Percentiles rank a stretch among this genome's conserved stretches.
These are phyloP conservation scores for Nerophis ophidion DNA, from an alignment of 2,113 vertebrate genomes.

Conservation along the genomic window DNA sequence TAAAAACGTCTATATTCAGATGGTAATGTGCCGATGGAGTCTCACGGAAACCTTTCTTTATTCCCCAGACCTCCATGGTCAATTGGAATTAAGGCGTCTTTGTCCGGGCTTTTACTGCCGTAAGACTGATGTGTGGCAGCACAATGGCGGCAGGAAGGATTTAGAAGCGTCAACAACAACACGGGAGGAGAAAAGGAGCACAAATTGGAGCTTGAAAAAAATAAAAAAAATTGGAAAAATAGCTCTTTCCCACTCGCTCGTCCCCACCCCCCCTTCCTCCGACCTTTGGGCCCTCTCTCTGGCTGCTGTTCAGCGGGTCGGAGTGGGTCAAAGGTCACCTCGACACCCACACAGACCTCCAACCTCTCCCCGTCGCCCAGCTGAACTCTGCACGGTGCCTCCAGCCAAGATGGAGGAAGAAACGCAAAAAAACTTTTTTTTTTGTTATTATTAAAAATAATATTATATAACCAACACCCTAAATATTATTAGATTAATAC, in stretches of 20 bases:
- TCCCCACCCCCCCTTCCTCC: slow-evolving; percentile 15
- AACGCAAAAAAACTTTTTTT: background rate
- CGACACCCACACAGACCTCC: slow-evolving; percentile 55
- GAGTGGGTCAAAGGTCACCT: slow-evolving; percentile 37
- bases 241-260: slow-evolving; percentile 18
- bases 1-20: slow-evolving; percentile 9
- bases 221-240: too few relatives aligned
- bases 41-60: slow-evolving; percentile 47
- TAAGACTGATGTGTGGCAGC: background rate
- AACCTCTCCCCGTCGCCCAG: slow-evolving; percentile 38
- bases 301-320: slow-evolving; percentile 47
- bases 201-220: slow-evolving; percentile 21
- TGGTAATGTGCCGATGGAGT: slow-evolving; percentile 31
- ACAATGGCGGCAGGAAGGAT: background rate
- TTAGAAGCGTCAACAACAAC: background rate
- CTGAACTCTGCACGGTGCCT: slow-evolving; percentile 40
- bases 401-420: slow-evolving; percentile 19
- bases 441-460: too few relatives aligned
- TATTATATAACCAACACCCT: too few relatives aligned
- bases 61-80: slow-evolving; percentile 22
- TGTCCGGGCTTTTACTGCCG: background rate
- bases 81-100: slow-evolving; percentile 20
- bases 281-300: slow-evolving; percentile 46
- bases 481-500: too few relatives aligned
- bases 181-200: slow-evolving; percentile 10